phyloP scores from a whole-genome alignment of 1,140 invertebrate genomes.

The Ceratina calcarata region DNA sequence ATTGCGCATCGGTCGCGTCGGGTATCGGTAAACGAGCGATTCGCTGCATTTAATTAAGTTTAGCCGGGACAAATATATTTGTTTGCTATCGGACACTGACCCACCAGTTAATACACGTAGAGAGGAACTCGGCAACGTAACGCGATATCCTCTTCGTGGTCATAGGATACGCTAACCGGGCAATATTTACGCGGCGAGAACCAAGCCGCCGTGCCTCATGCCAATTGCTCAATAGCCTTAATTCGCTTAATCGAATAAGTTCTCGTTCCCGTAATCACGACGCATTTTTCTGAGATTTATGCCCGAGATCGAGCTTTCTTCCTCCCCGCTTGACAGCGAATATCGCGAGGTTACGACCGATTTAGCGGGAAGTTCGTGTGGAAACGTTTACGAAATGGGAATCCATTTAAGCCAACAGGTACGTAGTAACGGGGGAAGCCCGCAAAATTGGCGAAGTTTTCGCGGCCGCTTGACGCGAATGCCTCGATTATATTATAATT shows the following conservation, averaged over 20 bases:
- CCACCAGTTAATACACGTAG: slow-evolving; percentile 16
- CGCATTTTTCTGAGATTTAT: background rate
- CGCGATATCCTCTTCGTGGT: slow-evolving; percentile 17
- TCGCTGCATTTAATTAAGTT: slow-evolving; percentile 41
- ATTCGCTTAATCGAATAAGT: slow-evolving; percentile 42
- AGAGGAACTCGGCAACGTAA: slow-evolving; percentile 15
- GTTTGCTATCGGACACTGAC: slow-evolving; percentile 17
- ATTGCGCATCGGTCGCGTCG: background rate
- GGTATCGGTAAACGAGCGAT: background rate
- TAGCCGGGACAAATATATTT: slow-evolving; percentile 36
- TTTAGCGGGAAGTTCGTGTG: no score
- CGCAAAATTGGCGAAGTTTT: background rate
- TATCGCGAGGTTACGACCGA: no score
- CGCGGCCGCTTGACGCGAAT: background rate
- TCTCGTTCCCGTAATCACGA: background rate
- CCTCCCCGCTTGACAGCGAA: no score
- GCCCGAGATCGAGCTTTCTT: no score
- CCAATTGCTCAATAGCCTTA: slow-evolving; percentile 25
- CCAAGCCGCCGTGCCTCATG: background rate
- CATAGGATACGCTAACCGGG: slow-evolving; percentile 14
- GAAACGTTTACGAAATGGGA: no score
- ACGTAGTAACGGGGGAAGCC: slow-evolving; percentile 12
- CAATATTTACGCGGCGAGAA: slow-evolving; percentile 26
- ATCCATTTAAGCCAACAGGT: slow-evolving; percentile 14
- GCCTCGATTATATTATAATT: slow-evolving; percentile 43